These are phyloP conservation scores for Cheilinus undulatus DNA, from an alignment of 2,113 vertebrate species.

Conservation along the genomic window DNA sequence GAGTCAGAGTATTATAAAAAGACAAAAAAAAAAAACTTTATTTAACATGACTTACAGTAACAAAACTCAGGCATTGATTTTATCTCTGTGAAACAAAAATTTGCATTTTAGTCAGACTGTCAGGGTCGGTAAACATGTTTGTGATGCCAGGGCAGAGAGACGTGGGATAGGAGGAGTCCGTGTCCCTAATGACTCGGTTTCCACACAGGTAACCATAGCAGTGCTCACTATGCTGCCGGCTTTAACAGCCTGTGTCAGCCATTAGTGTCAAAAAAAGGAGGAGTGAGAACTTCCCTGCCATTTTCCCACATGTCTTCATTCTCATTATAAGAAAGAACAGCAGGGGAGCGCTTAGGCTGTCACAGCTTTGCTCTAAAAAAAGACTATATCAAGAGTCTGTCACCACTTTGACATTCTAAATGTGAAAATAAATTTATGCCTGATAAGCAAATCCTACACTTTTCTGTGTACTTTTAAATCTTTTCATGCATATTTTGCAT, in stretches of 20 bases:
- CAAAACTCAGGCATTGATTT: not conserved
- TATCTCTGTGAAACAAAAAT: not conserved
- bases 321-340: constrained; percentile 13
- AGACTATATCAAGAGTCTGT: not conserved
- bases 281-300: constrained; percentile 51
- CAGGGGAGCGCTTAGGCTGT: constrained; percentile 9
- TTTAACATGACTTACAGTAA: not conserved
- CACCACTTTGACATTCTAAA: not conserved
- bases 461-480: not conserved
- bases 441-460: not conserved
- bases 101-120: not conserved
- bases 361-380: constrained; percentile 14
- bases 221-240: constrained; percentile 58
- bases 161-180: constrained; percentile 48
- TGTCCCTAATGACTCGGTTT: constrained; percentile 70
- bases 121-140: constrained; percentile 75
- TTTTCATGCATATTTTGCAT: not conserved
- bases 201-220: constrained; percentile 80
- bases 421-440: not conserved
- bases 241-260: constrained; percentile 52
- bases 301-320: constrained; percentile 39
- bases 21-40: not conserved
- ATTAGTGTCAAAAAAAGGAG: constrained; percentile 48
- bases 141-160: constrained; percentile 37
- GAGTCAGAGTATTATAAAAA: not conserved